Conservation (phyloP, 2,888 invertebrate species). For the Eristalis intricaria region DNA sequence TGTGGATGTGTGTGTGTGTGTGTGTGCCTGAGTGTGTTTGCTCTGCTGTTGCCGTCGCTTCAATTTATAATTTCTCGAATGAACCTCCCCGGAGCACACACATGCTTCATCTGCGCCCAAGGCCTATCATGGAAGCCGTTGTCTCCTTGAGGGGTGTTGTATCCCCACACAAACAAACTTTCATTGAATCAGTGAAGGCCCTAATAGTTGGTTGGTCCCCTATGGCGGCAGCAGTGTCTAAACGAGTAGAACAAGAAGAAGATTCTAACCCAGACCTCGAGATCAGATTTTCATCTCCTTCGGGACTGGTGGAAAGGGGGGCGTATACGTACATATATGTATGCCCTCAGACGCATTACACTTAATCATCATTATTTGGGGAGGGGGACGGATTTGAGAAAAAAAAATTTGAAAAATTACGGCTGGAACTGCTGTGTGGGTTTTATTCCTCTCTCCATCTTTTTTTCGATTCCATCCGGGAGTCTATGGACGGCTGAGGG, state of each 20-base stretch:
- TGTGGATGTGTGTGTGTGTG: not conserved
- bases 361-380: slow-evolving; percentile 25
- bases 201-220: slow-evolving; percentile 16
- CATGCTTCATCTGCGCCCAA: slow-evolving; percentile 41
- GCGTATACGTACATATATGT: not conserved
- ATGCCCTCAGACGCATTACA: slow-evolving; percentile 11
- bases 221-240: not conserved
- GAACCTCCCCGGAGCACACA: slow-evolving; percentile 28
- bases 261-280: not conserved
- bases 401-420: slow-evolving; percentile 27
- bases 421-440: not conserved
- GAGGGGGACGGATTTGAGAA: slow-evolving; percentile 3
- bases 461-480: not conserved
- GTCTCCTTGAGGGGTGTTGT: not conserved
- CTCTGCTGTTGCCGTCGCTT: slow-evolving; percentile 17
- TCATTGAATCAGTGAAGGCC: slow-evolving; percentile 9
- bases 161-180: not conserved
- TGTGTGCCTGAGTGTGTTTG: not conserved
- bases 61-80: slow-evolving; percentile 44
- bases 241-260: not conserved
- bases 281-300: not conserved
- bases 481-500: not conserved
- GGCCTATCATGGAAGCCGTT: slow-evolving; percentile 14
- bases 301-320: not conserved
- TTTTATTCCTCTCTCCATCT: not conserved